Evolutionary conservation across 1,140 invertebrate species (phyloP), one percentile per base, ranked within the genome.

Genomic region (Probaryconus sp.): DNA sequence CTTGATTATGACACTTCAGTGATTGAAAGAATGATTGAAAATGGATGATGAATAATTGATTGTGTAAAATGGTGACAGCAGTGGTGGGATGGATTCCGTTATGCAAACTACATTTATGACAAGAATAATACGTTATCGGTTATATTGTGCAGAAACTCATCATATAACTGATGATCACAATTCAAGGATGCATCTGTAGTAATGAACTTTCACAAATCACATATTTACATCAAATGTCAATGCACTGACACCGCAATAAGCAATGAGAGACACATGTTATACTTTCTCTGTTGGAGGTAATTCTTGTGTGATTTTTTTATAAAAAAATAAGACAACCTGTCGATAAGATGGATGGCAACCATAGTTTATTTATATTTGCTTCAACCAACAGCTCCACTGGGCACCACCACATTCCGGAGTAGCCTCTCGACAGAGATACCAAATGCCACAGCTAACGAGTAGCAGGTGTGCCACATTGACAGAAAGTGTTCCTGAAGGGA

Each of bases 341-440:
- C 64, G 35, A 58, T 58, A 24, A 18, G 42, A 58, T 31, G 38
- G 50, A 51, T 38, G 45, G 38, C 40, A 10, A 64, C 18, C 53
- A 67, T 65, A 63, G 31, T 70, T 68, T 77, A 65, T 73, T 65
- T 71, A 70, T 74, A 70, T 70, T 63, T 74, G 33, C 9, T 7
- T 26, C 10, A 43, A 61, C 5, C 5, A 50, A 50, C 45, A 18
- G 40, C 40, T 51, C 48, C 43, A 55, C 20, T 35, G 48, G 6
- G 2, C 21, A 38, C 17, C 17, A 50, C 35, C 28, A 28, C 35
- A 56, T 55, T 65, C 37, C 26, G 30, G 5, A 64, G 21, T 14
- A 30, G 37, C 50, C n/a, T n/a, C n/a, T n/a, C n/a, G n/a, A n/a
- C n/a, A n/a, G n/a, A n/a, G n/a, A n/a, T n/a, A n/a, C n/a, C n/a